A percentile compares a stretch with the other conserved stretches of the same genome.
These are phyloP conservation scores for Lethrus apterus DNA, from an alignment of 1,140 invertebrate genomes.

Conservation along the genomic window DNA sequence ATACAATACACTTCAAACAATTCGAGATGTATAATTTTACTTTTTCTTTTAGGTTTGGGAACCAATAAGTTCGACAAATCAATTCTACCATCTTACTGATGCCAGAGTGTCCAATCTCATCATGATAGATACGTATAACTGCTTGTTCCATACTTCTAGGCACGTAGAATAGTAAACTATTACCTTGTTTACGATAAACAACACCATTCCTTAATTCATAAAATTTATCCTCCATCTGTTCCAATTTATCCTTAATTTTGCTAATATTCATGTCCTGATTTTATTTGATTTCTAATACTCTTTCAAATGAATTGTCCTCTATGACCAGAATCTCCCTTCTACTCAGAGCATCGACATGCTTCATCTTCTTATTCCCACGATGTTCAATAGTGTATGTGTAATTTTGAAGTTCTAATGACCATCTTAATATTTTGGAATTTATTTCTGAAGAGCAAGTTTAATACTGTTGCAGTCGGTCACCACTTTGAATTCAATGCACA, in stretches of 20 bases:
- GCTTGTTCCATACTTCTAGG: slow-evolving; percentile 25
- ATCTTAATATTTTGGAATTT: too few relatives aligned
- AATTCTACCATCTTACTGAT: slow-evolving; percentile 24
- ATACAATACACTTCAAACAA: slow-evolving; percentile 31
- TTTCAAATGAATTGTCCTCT: neutral
- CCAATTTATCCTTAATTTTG: slow-evolving; percentile 4
- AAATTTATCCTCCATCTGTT: slow-evolving; percentile 12
- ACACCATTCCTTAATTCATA: slow-evolving; percentile 16
- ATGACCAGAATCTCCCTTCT: neutral
- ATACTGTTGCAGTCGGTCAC: slow-evolving; percentile 15
- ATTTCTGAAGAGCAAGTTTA: slow-evolving; percentile 10
- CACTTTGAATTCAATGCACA: too few relatives aligned
- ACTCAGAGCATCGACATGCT: slow-evolving; percentile 26
- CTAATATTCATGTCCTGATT: neutral
- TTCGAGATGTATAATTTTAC: slow-evolving; percentile 21
- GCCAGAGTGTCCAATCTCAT: slow-evolving; percentile 29
- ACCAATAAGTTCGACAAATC: slow-evolving; percentile 27
- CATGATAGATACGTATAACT: slow-evolving; percentile 24
- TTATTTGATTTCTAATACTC: neutral
- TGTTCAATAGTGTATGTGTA: slow-evolving; percentile 26
- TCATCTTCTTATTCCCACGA: slow-evolving; percentile 15
- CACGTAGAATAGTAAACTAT: slow-evolving; percentile 26
- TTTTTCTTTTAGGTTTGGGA: slow-evolving; percentile 31
- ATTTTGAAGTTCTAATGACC: slow-evolving; percentile 22
- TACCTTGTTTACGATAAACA: slow-evolving; percentile 11